Evolutionary conservation across 2,888 invertebrate genomes (phyloP), one percentile per base, ranked within the genome.

Genomic region (Melanophora roralis): DNA sequence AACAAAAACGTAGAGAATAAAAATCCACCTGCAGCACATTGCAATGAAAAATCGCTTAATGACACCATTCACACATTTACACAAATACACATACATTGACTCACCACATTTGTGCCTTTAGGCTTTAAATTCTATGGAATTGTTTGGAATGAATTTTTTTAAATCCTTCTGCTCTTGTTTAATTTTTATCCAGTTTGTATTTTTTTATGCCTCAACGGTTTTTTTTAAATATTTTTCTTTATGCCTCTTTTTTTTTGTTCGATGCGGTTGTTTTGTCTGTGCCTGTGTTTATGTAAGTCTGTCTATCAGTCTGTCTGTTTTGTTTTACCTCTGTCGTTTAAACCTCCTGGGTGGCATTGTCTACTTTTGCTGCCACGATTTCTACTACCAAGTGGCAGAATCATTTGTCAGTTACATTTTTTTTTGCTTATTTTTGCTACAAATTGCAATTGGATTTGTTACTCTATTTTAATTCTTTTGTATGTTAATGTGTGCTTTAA

Each of bases 31-130:
- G 88, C 85, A 88, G 87, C 88, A 86, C 82, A 85, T 85, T 85
- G 88, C 87, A 84, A 86, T 87, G 88, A 87, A 88, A 88, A 88
- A 88, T 87, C 88, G 88, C 85, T 88, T 88, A 88, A 88, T 88
- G 88, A 86, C 88, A 86, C 86, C 87, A 86, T 86, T 85, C 85
- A 84, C 86, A 85, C 85, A 5, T 6, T 27, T 27, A 6, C 27
- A 27, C 27, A 27, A 3, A 27, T 6, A 27, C 27, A 27, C 27
- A 27, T 6, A 5, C 27, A 27, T 27, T 5, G 27, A 27, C 27
- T 79, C 82, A 76, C 74, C 74, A 36, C 68, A 67, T 79, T 79
- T 76, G 4, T 27, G 81, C 78, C 81, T 80, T 49, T 62, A 77
- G 83, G 83, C 82, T 77, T 80, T 72, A 68, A 77, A 69, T 80